These are phyloP conservation scores for Drosophila kuntzei DNA, from an alignment of 2,888 invertebrate species.

Conservation along the genomic window DNA sequence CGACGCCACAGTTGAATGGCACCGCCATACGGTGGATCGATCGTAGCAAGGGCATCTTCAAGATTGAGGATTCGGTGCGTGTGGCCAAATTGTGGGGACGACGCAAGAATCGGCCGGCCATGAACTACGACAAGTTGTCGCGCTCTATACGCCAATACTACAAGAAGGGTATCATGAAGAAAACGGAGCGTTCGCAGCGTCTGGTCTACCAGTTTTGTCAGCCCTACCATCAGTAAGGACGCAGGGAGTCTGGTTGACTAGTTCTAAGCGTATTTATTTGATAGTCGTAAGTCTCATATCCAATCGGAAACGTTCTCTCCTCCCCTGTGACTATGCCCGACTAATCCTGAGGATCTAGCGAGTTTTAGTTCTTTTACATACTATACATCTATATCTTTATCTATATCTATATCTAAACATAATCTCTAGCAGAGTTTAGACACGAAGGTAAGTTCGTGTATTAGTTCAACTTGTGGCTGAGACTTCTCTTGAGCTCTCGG, in stretches of 20 bases:
- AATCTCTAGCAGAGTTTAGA: conserved; percentile 35
- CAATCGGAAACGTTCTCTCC: not conserved
- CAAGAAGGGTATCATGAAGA: conserved; percentile 99
- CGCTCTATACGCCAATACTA: conserved; percentile 99
- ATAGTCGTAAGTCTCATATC: conserved; percentile 54
- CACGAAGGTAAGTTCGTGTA: conserved; percentile 80
- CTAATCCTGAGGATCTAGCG: conserved; percentile 67
- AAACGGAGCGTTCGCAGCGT: conserved; percentile 98
- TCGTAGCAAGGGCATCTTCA: conserved; percentile 97
- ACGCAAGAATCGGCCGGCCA: conserved; percentile 98
- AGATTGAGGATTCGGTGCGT: conserved; percentile 98
- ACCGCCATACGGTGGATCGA: conserved; percentile 99
- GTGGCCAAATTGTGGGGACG: conserved; percentile 99
- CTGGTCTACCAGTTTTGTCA: conserved; percentile 99
- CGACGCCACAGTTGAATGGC: conserved; percentile 94
- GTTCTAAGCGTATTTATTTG: conserved; percentile 70
- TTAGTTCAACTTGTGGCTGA: conserved; percentile 47
- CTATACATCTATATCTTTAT: conserved; percentile 17
- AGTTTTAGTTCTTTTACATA: conserved; percentile 72
- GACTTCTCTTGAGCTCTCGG: conserved; percentile 23
- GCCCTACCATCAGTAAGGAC: conserved; percentile 92
- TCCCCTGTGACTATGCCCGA: conserved; percentile 63
- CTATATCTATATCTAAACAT: conserved; percentile 26
- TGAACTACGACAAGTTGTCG: conserved; percentile 99
- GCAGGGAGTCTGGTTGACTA: conserved; percentile 29